Base-by-base conservation (phyloP, 2,888 invertebrate genomes). In the Trichogramma dendrolimi region DNA sequence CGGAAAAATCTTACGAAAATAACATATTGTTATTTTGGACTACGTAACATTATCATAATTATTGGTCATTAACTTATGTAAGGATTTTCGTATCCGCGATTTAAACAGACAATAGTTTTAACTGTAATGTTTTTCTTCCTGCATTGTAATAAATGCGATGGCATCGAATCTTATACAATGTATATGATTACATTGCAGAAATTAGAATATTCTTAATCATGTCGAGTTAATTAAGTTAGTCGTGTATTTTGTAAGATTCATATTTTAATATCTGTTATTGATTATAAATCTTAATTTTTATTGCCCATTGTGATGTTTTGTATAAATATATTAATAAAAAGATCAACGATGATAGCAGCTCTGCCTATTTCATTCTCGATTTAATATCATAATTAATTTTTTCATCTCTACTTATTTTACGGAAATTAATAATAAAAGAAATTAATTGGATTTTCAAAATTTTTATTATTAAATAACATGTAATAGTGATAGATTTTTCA, bases 291-390 rank as follows among this genome's bases (percentile, higher is more conserved):
- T 60, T 58, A 60, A 65, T 61, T 63, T 67, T 62, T 65, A 63
- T 65, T 64, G 67, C 62, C 60, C 61, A 68, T 68, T 72, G 69
- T 69, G 69, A 71, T 69, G 67, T 72, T 69, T 68, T 72, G 71
- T 72, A 70, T 61, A 69, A 62, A 58, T 48, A 62, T 69, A 67
- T 62, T 64, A 67, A 64, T 63, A 67, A 60, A 58, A 62, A 67
- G 63, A 56, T 59, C 14, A 14, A 14, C 14, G 14, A 14, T 14
- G 14, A 14, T 14, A 14, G 14, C 14, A 14, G 14, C 14, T 14
- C 14, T 14, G 14, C 14, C 14, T 14, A 14, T 14, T 14, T 14
- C 2, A 14, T 14, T 14, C 14, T 14, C 14, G 14, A 14, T 14
- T 14, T 14, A 14, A 14, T 14, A 14, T 14, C 14, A 14, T 14